Base-by-base conservation (phyloP, 2,113 vertebrate species). In the Procavia capensis region DNA sequence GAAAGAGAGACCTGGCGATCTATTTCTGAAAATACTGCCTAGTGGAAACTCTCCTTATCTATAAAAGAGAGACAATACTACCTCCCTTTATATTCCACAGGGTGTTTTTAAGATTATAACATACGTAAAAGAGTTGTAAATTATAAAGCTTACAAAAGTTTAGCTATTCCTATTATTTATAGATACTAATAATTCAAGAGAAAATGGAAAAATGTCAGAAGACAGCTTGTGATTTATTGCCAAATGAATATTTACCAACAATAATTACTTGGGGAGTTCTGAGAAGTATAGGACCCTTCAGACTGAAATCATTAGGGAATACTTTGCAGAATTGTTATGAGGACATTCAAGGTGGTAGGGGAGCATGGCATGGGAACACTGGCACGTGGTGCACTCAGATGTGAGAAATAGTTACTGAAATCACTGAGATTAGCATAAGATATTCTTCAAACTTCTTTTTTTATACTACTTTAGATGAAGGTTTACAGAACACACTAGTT, bases 201-300 rank as follows among this genome's bases (percentile, higher is more conserved):
- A 74, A 83, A 83, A 92, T 75, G 74, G 80, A 22, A 36, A 95
- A 82, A 91, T 68, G 20, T 63, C 20, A 88, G 9, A 41, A 88
- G 68, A 74, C 6, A 54, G 1, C 66, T 76, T 85, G 66, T 88
- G 57, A 95, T 81, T 85, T 79, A 85, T 91, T 85, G 54, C 19
- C 70, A 83, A 94, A 16, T 80, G 41, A 97, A 91, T 95, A 92
- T 85, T 92, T 97, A 88, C 41, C 24, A 82, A 76, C 25, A 76
- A n/a, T 61, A 22, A 5, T 66, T 79, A 17, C n/a, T 85, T 6
- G 85, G 19, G 39, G 2, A 6, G 6, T 68, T 90, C 34, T 61
- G 24, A 29, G 50, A 57, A 43, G 36, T 29, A 66, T 43, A 82
- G 25, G 25, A 3, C 5, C 66, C 50, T 92, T 91, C 70, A 74